Evolutionary conservation across 2,113 vertebrate species (phyloP).

Genomic region (Hiodon tergisus): DNA sequence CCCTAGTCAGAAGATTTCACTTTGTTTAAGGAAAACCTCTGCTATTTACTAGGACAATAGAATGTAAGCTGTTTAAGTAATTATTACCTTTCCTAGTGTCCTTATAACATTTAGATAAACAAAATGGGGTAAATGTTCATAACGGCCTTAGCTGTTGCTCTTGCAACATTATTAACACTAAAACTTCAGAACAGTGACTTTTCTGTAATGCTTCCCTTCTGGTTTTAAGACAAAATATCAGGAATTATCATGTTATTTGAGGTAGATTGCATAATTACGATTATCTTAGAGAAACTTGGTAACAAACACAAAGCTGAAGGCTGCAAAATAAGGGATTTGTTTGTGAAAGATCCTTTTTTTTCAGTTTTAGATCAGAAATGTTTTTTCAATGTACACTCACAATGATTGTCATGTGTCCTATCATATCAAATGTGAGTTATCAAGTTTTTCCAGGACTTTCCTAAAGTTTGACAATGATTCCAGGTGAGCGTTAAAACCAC

Average conservation of each 20-base stretch:
- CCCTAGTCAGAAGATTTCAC: not conserved
- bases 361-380: not conserved
- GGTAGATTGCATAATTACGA: conserved; percentile 44
- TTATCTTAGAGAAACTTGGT: conserved; percentile 16
- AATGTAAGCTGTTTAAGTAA: not conserved
- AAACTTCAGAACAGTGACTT: not conserved
- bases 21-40: no score
- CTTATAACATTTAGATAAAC: not conserved
- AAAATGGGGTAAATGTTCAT: conserved; percentile 4
- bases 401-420: not conserved
- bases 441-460: not conserved
- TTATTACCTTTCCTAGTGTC: not conserved
- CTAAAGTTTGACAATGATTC: not conserved
- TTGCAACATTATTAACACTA: not conserved
- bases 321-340: not conserved
- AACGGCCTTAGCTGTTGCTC: not conserved
- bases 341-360: conserved; percentile 1
- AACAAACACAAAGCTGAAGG: not conserved
- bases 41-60: no score
- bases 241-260: conserved; percentile 36
- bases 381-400: no score
- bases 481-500: not conserved
- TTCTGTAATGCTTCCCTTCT: conserved; percentile 22
- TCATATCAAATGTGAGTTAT: not conserved
- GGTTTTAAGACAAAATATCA: conserved; percentile 10